phyloP scores from a whole-genome alignment of 1,140 invertebrate species.

The Drosophila oshimai region DNA sequence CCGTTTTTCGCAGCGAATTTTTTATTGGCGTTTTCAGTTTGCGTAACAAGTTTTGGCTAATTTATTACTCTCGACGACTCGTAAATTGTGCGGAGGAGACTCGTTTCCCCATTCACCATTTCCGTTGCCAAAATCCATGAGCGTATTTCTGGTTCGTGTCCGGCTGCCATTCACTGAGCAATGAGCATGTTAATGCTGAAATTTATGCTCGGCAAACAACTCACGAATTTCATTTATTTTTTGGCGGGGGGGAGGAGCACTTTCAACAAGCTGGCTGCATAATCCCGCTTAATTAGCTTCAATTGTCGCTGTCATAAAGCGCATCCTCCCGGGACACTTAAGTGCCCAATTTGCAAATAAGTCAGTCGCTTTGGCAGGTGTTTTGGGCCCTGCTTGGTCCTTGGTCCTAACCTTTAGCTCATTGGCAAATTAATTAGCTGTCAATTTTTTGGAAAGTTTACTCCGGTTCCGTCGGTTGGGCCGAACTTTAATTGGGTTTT shows the following conservation, averaged over 20 bases:
- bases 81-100: constrained; percentile 48
- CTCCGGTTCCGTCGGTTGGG: not conserved
- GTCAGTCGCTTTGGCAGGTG: constrained; percentile 25
- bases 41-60: constrained; percentile 67
- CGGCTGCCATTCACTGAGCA: constrained; percentile 36
- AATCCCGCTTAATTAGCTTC: constrained; percentile 59
- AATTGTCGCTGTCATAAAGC: constrained; percentile 68
- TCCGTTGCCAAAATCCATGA: constrained; percentile 7
- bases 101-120: not conserved
- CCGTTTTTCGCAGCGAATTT: constrained; percentile 57
- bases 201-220: constrained; percentile 58
- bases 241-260: not conserved
- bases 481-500: constrained; percentile 63
- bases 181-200: constrained; percentile 60
- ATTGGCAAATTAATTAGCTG: constrained; percentile 74
- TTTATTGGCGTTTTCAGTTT: constrained; percentile 69
- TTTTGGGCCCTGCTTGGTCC: not conserved
- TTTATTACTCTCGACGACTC: constrained; percentile 59
- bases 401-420: constrained; percentile 31
- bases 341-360: constrained; percentile 42
- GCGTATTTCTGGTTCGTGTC: constrained; percentile 15
- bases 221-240: constrained; percentile 68
- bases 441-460: constrained; percentile 62
- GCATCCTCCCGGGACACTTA: constrained; percentile 49
- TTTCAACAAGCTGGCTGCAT: constrained; percentile 34